Evolutionary conservation across 2,888 invertebrate species (phyloP), one percentile per base, ranked within the genome.

Genomic region (Creontiades dilutus): DNA sequence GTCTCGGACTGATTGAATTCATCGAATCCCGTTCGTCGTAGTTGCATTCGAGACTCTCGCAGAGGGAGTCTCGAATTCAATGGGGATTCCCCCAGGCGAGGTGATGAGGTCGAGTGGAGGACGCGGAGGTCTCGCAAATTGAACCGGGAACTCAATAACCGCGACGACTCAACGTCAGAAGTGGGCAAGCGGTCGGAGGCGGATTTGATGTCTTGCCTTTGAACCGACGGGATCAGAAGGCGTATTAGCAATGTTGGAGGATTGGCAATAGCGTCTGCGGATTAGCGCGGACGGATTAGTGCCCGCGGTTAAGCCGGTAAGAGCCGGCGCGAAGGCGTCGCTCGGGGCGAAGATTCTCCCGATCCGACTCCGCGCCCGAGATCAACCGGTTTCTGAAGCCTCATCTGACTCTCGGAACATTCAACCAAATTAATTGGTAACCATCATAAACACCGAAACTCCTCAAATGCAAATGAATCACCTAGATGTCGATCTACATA

Each of bases 211-310:
- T 57, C 57, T 57, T 57, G 57, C 57, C 57, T 57, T 57, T 57
- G n/a, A n/a, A 57, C n/a, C n/a, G 57, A 57, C n/a, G 57, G 57
- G 57, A 57, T 57, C 57, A 57, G 57, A 57, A 57, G 57, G 57
- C 57, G 19, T 57, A 57, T 57, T 57, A 57, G 57, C 57, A n/a
- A 7, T n/a, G 0, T 16, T 0, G 52, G 52, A 52, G 37, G 37
- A 37, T 37, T 37, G 7, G 37, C 37, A 52, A 14, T 52, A 52
- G 52, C 52, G 52, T 52, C 52, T 37, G 37, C 12, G 57, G 57
- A 57, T 57, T 57, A 57, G 57, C 16, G n/a, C 16, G n/a, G 57
- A n/a, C 57, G 5, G 57, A 57, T 57, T 57, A 57, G 57, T n/a
- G 57, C 57, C 57, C n/a, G 57, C 57, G 57, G 57, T 57, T 57